These are phyloP conservation scores for Ochropleura leucogaster DNA, from an alignment of 2,888 invertebrate species.

Conservation along the genomic window DNA sequence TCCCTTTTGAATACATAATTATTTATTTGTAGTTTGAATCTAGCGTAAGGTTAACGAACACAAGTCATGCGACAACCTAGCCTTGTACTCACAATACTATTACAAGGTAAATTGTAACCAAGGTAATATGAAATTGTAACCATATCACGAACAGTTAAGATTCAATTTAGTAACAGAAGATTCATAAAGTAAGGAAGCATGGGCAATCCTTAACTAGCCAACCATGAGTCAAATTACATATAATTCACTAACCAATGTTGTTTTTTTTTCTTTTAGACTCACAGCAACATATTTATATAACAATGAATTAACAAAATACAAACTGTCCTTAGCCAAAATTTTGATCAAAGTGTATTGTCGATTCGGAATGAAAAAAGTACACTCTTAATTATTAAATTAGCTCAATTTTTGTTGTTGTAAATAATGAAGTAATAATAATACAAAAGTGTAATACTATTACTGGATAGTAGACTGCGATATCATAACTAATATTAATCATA, in stretches of 20 bases:
- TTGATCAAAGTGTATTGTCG: slow-evolving; percentile 78
- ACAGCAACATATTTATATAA: slow-evolving; percentile 58
- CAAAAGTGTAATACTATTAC: slow-evolving; percentile 27
- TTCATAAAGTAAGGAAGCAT: slow-evolving; percentile 69
- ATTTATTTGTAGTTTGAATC: slow-evolving; percentile 37
- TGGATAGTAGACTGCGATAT: slow-evolving; percentile 47
- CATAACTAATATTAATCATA: slow-evolving; percentile 68
- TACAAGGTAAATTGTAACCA: slow-evolving; percentile 38
- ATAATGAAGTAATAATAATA: slow-evolving; percentile 11
- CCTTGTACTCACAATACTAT: slow-evolving; percentile 52
- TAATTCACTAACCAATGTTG: slow-evolving; percentile 70
- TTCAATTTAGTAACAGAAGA: slow-evolving; percentile 45
- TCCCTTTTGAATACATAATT: slow-evolving; percentile 18
- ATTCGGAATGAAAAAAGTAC: slow-evolving; percentile 33
- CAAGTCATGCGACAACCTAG: slow-evolving; percentile 53
- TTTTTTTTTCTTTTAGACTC: slow-evolving; percentile 47
- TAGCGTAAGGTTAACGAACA: slow-evolving; percentile 39
- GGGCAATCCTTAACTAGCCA: slow-evolving; percentile 61
- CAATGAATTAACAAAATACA: slow-evolving; percentile 49
- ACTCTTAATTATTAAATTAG: slow-evolving; percentile 21
- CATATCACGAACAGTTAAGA: slow-evolving; percentile 46
- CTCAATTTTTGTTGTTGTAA: slow-evolving; percentile 26
- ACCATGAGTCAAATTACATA: slow-evolving; percentile 62
- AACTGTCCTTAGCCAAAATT: slow-evolving; percentile 72
- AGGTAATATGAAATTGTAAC: slow-evolving; percentile 49